Conservation (phyloP, 1,140 invertebrate species). For the Daktulosphaira vitifoliae region DNA sequence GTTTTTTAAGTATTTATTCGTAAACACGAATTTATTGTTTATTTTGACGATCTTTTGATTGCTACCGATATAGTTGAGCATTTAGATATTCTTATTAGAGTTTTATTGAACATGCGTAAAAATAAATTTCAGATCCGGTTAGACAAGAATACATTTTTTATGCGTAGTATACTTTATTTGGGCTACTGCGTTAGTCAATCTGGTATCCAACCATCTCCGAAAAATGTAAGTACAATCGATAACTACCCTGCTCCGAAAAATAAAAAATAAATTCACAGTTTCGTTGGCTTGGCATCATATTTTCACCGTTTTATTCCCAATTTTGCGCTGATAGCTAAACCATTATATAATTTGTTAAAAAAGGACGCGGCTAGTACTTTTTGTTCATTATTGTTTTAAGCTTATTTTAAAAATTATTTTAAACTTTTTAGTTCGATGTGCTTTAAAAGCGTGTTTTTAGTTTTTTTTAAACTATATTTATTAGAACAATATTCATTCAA, state of each 20-base stretch:
- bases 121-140: not conserved
- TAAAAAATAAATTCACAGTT: not conserved
- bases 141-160: constrained; percentile 8
- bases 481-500: too few relatives aligned
- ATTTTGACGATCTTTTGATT: constrained; percentile 23
- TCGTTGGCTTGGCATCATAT: not conserved
- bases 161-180: not conserved
- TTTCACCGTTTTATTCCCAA: not conserved
- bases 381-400: too few relatives aligned
- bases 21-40: constrained; percentile 1
- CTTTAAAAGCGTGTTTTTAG: too few relatives aligned
- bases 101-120: constrained; percentile 12
- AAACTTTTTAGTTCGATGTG: too few relatives aligned
- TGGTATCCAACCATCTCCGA: not conserved
- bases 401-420: too few relatives aligned
- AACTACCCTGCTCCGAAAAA: not conserved
- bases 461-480: too few relatives aligned
- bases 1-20: constrained; percentile 39
- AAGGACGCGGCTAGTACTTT: too few relatives aligned
- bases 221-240: not conserved
- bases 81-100: not conserved
- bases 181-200: not conserved
- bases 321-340: constrained; percentile 5
- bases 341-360: not conserved
- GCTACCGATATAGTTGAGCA: constrained; percentile 1